Conservation (phyloP, 2,888 invertebrate species). For the Cephus spinipes region DNA sequence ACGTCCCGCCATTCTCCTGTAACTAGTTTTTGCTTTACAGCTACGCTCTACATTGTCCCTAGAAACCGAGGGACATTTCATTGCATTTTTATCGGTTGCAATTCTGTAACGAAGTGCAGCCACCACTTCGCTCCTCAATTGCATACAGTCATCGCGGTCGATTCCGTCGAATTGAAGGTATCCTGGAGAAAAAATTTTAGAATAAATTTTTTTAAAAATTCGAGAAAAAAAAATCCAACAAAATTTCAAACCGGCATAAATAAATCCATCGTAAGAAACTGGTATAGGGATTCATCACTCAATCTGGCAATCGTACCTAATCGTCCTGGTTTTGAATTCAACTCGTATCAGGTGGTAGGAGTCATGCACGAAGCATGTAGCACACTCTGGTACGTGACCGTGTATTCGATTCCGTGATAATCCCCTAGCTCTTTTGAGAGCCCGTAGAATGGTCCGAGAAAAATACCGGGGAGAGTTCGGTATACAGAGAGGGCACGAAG, state of each 20-base stretch:
- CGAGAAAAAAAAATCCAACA: not conserved
- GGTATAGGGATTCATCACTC: not conserved
- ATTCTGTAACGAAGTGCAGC: constrained; percentile 38
- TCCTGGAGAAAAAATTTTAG: no score
- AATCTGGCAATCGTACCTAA: not conserved
- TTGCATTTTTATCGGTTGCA: constrained; percentile 54
- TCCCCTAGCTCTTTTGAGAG: constrained; percentile 34
- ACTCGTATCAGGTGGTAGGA: constrained; percentile 41
- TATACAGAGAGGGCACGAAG: not conserved
- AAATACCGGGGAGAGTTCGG: constrained; percentile 1
- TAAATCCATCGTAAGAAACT: not conserved
- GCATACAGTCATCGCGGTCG: not conserved
- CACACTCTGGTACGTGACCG: constrained; percentile 52
- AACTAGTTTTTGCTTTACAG: constrained; percentile 34
- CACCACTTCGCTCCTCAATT: not conserved
- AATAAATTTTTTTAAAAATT: not conserved
- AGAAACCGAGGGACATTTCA: constrained; percentile 31
- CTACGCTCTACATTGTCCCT: constrained; percentile 12
- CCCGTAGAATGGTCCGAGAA: constrained; percentile 1
- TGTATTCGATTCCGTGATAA: constrained; percentile 53
- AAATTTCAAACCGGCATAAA: not conserved
- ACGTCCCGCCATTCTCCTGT: constrained; percentile 22
- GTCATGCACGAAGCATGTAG: constrained; percentile 40
- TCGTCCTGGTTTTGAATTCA: not conserved
- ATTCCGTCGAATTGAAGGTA: not conserved